Conservation (phyloP, 2,888 invertebrate species). For the Parthenolecanium corni region DNA sequence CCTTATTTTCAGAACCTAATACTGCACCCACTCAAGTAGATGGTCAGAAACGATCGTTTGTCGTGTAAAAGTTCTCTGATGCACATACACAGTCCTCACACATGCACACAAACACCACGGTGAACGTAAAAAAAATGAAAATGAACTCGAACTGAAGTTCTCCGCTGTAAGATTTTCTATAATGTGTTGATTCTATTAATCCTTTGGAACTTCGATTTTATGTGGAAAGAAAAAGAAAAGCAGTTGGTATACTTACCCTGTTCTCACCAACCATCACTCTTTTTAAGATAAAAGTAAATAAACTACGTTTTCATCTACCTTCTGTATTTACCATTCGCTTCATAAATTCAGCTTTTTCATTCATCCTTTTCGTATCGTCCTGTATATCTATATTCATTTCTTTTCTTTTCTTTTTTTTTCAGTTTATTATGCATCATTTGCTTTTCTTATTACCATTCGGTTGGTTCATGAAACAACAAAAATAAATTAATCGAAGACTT, state of each 20-base stretch:
- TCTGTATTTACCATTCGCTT: slow-evolving; percentile 18
- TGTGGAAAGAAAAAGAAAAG: slow-evolving; percentile 19
- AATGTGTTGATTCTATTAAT: slow-evolving; percentile 29
- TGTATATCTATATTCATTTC: background rate
- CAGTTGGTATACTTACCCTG: slow-evolving; percentile 2
- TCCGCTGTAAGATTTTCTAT: slow-evolving; percentile 7
- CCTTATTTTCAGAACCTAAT: too few species aligned
- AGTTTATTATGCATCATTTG: too few species aligned
- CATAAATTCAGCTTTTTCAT: slow-evolving; percentile 9
- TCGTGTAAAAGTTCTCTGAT: too few species aligned
- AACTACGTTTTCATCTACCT: slow-evolving; percentile 13
- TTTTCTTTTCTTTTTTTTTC: background rate
- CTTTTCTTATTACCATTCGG: too few species aligned
- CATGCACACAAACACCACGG: too few species aligned
- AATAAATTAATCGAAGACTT: too few species aligned
- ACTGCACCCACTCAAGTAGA: too few species aligned
- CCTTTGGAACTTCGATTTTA: slow-evolving; percentile 27
- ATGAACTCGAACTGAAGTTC: background rate
- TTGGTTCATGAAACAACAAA: too few species aligned
- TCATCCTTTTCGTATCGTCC: background rate
- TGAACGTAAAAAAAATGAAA: too few species aligned
- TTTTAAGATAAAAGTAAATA: slow-evolving; percentile 23
- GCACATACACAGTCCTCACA: too few species aligned
- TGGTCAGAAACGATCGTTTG: too few species aligned
- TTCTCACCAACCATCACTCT: slow-evolving; percentile 8